Base-by-base conservation (phyloP, 2,888 invertebrate species). In the Drosophila melanocephala region DNA sequence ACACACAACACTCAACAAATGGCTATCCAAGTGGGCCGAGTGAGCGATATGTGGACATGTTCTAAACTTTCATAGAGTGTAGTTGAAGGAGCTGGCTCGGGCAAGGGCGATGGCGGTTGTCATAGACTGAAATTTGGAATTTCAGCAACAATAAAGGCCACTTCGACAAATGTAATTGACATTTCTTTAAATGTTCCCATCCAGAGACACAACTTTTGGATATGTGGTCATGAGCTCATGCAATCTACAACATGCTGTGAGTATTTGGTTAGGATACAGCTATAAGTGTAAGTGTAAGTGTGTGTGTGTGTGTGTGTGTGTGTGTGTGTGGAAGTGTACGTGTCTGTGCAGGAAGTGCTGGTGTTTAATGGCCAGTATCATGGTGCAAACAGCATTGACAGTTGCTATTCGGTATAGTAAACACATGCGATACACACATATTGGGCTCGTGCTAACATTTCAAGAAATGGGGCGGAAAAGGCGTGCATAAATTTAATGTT, bases 121-220 rank as follows among this genome's bases (percentile, higher is more conserved):
- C 75, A 70, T 70, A 69, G 75, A 77, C 73, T 69, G 77, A 83
- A 76, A 84, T 83, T 87, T 79, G 68, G 81, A 84, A 87, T 79
- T 83, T 85, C 69, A 72, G 72, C 75, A 81, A 67, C 73, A 53
- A 67, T 56, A 79, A 72, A 72, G 77, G 77, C 66, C 79, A 72
- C 86, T 88, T 88, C 82, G 84, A 81, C 90, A 82, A 86, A 76
- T 90, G 90, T 89, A 87, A 90, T 90, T 90, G 90, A 89, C 87
- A 82, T 87, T 87, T 87, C 84, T 87, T 85, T 68, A 83, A 83
- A 64, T 64, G 67, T 69, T 44, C 44, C 53, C 42, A 82, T 72
- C 74, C 62, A 77, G 55, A 84, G 73, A 75, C 57, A 70, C 53
- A 89, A 69, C 70, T 79, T 69, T 77, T 62, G 58, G 59, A 64